Conservation (phyloP, 2,888 invertebrate genomes). For the Artemia sinica region DNA sequence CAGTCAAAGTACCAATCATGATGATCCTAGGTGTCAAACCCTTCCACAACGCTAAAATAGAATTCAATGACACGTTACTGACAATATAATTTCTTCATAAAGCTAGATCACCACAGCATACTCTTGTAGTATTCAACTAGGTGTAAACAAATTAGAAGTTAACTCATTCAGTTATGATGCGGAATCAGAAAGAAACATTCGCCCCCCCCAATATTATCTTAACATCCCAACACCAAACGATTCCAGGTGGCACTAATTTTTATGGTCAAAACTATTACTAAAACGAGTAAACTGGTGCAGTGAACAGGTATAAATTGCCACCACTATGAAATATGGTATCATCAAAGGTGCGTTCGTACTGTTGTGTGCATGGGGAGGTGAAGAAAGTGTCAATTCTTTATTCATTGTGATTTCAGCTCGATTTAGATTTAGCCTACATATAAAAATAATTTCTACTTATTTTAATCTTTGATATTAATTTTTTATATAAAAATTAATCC, state of each 20-base stretch:
- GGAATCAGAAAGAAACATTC: not conserved
- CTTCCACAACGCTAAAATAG: slow-evolving; percentile 51
- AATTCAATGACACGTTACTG: slow-evolving; percentile 12
- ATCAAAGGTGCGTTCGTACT: no score
- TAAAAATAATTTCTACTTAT: no score
- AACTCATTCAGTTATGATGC: not conserved
- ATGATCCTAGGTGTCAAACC: slow-evolving; percentile 67
- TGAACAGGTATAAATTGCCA: no score
- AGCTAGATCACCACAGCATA: not conserved
- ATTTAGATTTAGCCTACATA: no score
- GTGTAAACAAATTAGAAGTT: not conserved
- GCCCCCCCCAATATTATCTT: slow-evolving; percentile 15
- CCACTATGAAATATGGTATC: no score
- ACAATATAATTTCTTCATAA: slow-evolving; percentile 35
- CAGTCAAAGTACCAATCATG: slow-evolving; percentile 82
- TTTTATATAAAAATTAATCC: no score
- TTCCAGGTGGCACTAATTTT: slow-evolving; percentile 18
- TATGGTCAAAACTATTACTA: no score
- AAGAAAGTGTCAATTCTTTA: no score
- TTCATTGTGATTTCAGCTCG: no score
- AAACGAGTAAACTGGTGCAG: no score
- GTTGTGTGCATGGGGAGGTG: no score
- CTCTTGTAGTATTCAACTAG: not conserved
- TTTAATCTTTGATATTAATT: no score
- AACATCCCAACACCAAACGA: not conserved